Evolutionary conservation across 2,113 vertebrate species (phyloP).

Genomic region (Strigops habroptila): DNA sequence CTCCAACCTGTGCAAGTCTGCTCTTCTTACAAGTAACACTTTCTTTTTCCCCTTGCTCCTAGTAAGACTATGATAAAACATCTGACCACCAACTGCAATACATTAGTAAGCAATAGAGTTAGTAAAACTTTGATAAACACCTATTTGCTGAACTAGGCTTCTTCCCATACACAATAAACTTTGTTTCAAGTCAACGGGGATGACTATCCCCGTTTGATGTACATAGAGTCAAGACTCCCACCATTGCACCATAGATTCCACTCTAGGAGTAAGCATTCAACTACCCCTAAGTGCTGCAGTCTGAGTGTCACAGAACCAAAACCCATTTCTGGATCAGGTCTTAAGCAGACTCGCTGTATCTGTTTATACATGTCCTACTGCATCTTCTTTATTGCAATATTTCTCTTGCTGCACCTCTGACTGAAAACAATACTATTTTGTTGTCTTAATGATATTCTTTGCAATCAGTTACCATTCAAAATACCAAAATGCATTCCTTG

Average conservation of each 20-base stretch:
- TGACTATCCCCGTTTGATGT: accelerated
- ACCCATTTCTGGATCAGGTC: neutral
- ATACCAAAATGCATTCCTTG: neutral
- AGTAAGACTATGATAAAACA: neutral
- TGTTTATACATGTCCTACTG: neutral
- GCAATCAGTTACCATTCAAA: neutral
- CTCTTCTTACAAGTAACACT: neutral
- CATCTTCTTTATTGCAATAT: neutral
- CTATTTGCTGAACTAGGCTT: neutral
- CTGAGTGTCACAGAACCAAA: neutral
- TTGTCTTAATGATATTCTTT: neutral
- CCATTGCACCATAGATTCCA: neutral
- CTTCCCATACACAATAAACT: neutral
- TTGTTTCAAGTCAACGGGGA: neutral
- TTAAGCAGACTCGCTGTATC: neutral
- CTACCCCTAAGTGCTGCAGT: neutral
- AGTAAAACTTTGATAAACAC: neutral
- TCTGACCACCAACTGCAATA: neutral
- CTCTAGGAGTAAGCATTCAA: neutral
- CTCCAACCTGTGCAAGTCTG: neutral
- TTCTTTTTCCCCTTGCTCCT: neutral
- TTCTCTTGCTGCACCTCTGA: neutral
- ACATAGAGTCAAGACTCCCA: neutral
- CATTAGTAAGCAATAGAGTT: neutral
- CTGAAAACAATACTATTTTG: neutral